These are phyloP conservation scores for Rhinoderma darwinii DNA, from an alignment of 2,113 vertebrate genomes.

Conservation along the genomic window DNA sequence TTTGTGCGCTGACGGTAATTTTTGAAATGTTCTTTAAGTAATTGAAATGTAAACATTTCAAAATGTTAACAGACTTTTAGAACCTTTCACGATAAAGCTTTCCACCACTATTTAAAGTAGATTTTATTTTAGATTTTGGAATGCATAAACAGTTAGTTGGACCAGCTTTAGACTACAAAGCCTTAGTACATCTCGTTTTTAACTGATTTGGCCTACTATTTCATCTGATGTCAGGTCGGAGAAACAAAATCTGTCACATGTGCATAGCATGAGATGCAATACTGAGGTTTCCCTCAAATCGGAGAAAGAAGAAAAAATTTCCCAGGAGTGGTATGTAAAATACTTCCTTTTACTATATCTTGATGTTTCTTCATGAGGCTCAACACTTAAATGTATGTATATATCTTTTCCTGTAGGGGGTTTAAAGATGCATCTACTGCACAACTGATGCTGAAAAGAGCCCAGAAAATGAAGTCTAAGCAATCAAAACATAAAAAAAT, in stretches of 20 bases:
- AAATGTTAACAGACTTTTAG: conserved; percentile 76
- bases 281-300: conserved; percentile 65
- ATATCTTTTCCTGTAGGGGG: conserved; percentile 80
- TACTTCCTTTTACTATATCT: conserved; percentile 25
- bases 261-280: conserved; percentile 65
- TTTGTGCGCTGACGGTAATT: conserved; percentile 53
- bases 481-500: conserved; percentile 72
- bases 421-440: conserved; percentile 85
- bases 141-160: conserved; percentile 65
- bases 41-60: conserved; percentile 81
- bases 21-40: conserved; percentile 75
- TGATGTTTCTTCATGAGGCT: not conserved
- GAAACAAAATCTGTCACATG: conserved; percentile 67
- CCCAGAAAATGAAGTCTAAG: conserved; percentile 86
- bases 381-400: conserved; percentile 40
- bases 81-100: conserved; percentile 73
- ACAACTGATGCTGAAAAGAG: conserved; percentile 89
- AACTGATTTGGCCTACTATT: conserved; percentile 58
- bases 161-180: conserved; percentile 57
- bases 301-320: conserved; percentile 85
- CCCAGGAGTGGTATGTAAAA: conserved; percentile 87
- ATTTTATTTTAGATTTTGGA: conserved; percentile 69
- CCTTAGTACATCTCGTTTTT: conserved; percentile 37
- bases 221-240: conserved; percentile 68
- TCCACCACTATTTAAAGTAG: conserved; percentile 69